These are phyloP conservation scores for Drosophila anomelani DNA, from an alignment of 2,888 invertebrate genomes.

Conservation along the genomic window DNA sequence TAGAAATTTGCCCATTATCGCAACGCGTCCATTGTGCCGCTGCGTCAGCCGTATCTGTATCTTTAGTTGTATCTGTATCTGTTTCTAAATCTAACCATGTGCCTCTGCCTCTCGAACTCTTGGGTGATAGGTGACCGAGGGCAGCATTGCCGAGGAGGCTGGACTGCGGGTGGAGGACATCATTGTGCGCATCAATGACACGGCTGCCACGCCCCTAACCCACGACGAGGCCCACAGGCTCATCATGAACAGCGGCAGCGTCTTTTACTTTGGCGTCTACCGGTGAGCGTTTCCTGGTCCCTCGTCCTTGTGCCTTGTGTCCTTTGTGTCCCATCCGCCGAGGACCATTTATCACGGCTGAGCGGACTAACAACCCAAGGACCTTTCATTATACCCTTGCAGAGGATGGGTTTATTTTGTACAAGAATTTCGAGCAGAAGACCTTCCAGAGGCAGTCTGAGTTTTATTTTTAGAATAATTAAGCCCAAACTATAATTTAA, in stretches of 20 bases:
- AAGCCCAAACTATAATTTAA: background rate
- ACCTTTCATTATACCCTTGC: slow-evolving; percentile 19
- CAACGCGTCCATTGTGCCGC: slow-evolving; percentile 34
- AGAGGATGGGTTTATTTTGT: slow-evolving; percentile 1
- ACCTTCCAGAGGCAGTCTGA: no score
- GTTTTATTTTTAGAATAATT: background rate
- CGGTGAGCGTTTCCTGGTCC: slow-evolving; percentile 67
- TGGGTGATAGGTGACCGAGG: slow-evolving; percentile 89
- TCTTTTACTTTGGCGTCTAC: slow-evolving; percentile 87
- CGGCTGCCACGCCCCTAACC: slow-evolving; percentile 88
- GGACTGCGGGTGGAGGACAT: slow-evolving; percentile 94
- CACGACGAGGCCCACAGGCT: slow-evolving; percentile 92
- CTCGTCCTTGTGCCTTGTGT: background rate
- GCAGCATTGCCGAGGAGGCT: slow-evolving; percentile 92
- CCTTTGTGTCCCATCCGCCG: slow-evolving; percentile 24
- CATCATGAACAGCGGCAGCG: slow-evolving; percentile 89
- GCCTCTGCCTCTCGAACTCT: slow-evolving; percentile 4
- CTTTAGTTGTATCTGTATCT: slow-evolving; percentile 9
- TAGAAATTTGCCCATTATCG: slow-evolving; percentile 49
- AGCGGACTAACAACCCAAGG: slow-evolving; percentile 32
- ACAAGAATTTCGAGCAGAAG: background rate
- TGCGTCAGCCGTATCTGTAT: slow-evolving; percentile 8
- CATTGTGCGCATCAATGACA: slow-evolving; percentile 91
- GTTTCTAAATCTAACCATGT: slow-evolving; percentile 6
- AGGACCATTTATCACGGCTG: slow-evolving; percentile 35